Evolutionary conservation across 2,113 vertebrate species (phyloP), one percentile per base, ranked within the genome.

Genomic region (Todiramphus saurophagus): DNA sequence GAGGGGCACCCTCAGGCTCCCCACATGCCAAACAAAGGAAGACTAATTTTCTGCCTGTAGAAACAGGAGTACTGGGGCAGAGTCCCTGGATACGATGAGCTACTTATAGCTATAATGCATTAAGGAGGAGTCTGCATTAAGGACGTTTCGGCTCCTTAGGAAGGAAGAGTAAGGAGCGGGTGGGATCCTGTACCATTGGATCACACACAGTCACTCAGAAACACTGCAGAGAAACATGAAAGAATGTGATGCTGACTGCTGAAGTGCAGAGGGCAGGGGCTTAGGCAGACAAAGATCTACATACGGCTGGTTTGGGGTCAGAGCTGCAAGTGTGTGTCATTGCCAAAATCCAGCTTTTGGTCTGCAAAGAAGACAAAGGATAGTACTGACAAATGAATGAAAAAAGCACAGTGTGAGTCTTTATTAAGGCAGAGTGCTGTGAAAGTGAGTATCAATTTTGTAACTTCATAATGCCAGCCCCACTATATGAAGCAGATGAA

Each of bases 21-120:
- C 83, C 87, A 90, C 90, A 33, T 80, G 83, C 93, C 95, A 94
- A 87, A 90, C 86, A 93, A 95, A 96, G 80, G 78, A 48, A 78
- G 83, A 75, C 19, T 82, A 68, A 96, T 93, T 96, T 97, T 92
- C 90, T 96, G 89, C 75, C 81, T 94, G 74, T 59, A 90, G 81
- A 90, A 94, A 87, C 67, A 74, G 89, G 74, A 76, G 83, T 85
- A 84, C 83, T 81, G 87, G 73, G 81, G 81, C 80, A 31, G 74
- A 70, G 77, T 79, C 90, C 90, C 92, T 94, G 78, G 55, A 60
- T 64, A 33, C 59, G 24, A 4, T 0, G 12, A 95, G 70, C 85
- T 75, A 16, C 82, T 84, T 64, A 48, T 14, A 89, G 44, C 75
- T 56, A 8, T 28, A 7, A 16, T 74, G 56, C 72, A 53, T 89